Base-by-base conservation (phyloP, 2,113 vertebrate species). In the Ictalurus furcatus region DNA sequence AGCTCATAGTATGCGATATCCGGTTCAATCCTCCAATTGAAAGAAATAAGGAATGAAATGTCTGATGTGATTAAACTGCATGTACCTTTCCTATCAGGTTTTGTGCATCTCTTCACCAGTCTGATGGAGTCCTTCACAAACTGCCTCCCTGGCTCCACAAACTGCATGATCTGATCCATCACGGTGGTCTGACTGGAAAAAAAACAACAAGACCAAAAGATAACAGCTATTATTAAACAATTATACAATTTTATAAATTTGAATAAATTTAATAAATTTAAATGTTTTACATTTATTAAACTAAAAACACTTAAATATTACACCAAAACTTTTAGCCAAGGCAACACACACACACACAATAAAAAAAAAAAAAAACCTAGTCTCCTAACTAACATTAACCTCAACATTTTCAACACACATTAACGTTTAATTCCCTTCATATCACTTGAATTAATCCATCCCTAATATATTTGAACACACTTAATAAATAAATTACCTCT, bases 101-200 rank as follows among this genome's bases (percentile, higher is more conserved):
- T 99, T 21, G 98, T 99, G 89, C 98, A 99, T 90, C 98, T 97
- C 90, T 99, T 99, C 4, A 99, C 98, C 14, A 99, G 98, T n/a
- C 98, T 96, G 89, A 99, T 98, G 0, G 98, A 99, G 89, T 99
- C 98, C 91, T 99, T 99, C 73, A 99, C 98, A 90, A 99, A 99
- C 90, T 99, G 98, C 85, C 98, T 96, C 74, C 98, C 98, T 69
- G 98, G 98, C 92, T 99, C 98, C 28, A 99, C 98, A 30, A 99
- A 99, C 48, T 99, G 98, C 98, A 98, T 99, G 3, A 99, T 97
- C 93, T 99, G 98, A 92, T 99, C 98, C 98, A 99, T 99, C 93
- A 28, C n/a, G 89, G 85, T 4, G 23, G 30, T 40, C 56, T 59
- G 37, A 6, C 9, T 44, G 2, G 0, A 17, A 59, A 19, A 61